phyloP scores from a whole-genome alignment of 2,888 invertebrate genomes.

The Slavum lentiscoides region DNA sequence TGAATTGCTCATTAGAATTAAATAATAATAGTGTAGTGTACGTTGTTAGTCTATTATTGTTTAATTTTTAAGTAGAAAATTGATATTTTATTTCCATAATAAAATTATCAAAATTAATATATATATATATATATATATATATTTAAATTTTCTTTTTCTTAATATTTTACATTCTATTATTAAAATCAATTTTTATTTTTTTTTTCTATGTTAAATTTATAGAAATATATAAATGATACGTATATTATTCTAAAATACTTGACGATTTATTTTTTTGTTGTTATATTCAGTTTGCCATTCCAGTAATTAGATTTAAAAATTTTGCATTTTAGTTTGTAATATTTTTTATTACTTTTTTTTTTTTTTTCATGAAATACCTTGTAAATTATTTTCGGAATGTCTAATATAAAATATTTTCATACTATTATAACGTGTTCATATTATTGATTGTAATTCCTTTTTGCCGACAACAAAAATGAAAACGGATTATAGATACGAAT shows the following conservation, averaged over 20 bases:
- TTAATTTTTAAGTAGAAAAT: constrained; percentile 15
- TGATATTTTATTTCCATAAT: constrained; percentile 20
- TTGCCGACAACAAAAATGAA: no score
- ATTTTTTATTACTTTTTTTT: constrained; percentile 1
- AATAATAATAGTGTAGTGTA: constrained; percentile 14
- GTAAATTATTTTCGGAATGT: constrained; percentile 31
- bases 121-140: background rate
- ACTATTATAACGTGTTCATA: background rate
- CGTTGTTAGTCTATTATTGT: constrained; percentile 19
- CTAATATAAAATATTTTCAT: constrained; percentile 15
- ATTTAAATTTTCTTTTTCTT: background rate
- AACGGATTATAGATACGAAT: no score
- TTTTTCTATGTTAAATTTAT: background rate
- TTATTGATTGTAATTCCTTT: no score
- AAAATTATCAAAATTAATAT: background rate
- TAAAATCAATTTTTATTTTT: background rate
- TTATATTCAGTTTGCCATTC: constrained; percentile 21
- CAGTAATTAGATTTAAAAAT: constrained; percentile 27
- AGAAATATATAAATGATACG: background rate
- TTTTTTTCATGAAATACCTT: constrained; percentile 1
- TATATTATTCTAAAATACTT: background rate
- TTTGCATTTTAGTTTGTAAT: constrained; percentile 2
- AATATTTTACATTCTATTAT: constrained; percentile 6
- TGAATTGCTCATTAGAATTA: constrained; percentile 48
- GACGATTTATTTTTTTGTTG: constrained; percentile 4